A percentile compares a stretch with the other conserved stretches of the same genome.
Conservation (phyloP, 2,113 vertebrate species). For the Danionella cerebrum region DNA sequence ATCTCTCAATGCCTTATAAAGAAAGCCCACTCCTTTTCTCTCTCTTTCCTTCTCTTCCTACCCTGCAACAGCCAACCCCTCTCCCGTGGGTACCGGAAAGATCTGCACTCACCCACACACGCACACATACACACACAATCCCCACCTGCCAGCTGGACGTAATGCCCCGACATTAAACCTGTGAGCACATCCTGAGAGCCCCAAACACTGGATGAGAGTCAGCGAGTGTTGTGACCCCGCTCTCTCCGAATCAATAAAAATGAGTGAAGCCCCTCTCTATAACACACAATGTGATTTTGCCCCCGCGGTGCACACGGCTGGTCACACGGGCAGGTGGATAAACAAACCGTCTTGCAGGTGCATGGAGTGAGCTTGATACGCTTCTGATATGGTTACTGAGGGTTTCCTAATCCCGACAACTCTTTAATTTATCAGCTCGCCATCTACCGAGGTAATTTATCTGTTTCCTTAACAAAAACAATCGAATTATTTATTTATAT, state of each 20-base stretch:
- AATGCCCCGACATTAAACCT: slow-evolving; percentile 56
- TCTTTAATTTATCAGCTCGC: no score
- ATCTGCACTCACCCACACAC: slow-evolving; percentile 39
- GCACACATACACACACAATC: slow-evolving; percentile 9
- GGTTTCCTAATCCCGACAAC: background rate
- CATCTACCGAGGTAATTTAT: no score
- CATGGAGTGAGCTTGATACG: background rate
- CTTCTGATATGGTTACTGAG: background rate
- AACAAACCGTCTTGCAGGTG: background rate
- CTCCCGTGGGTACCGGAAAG: slow-evolving; percentile 65
- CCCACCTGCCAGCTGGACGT: slow-evolving; percentile 57
- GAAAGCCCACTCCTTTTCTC: slow-evolving; percentile 35
- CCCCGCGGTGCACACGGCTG: slow-evolving; percentile 15
- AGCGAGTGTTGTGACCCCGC: slow-evolving; percentile 26
- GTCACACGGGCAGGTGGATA: background rate
- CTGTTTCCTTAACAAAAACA: no score
- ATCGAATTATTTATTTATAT: no score
- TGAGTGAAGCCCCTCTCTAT: slow-evolving; percentile 31
- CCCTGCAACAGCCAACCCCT: slow-evolving; percentile 38
- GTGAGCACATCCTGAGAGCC: slow-evolving; percentile 30
- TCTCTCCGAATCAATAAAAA: slow-evolving; percentile 41
- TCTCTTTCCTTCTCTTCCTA: slow-evolving; percentile 29
- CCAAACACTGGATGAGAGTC: slow-evolving; percentile 1
- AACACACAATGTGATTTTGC: slow-evolving; percentile 39
- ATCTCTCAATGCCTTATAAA: slow-evolving; percentile 68